phyloP scores from a whole-genome alignment of 2,797 vertebrate species.

The Siniperca scherzeri region DNA sequence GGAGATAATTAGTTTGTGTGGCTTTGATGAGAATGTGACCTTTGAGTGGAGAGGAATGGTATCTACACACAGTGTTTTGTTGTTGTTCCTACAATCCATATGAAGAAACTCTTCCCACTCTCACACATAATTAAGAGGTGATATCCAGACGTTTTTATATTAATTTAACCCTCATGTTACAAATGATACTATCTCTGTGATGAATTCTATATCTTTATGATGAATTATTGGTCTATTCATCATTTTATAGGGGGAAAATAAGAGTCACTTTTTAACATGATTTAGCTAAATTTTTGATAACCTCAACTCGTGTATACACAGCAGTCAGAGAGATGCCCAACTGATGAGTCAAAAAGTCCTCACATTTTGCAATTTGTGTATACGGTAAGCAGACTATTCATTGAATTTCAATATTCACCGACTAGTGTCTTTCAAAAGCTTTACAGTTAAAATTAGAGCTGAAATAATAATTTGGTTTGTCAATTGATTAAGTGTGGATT shows the following conservation, averaged over 20 bases:
- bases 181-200: not conserved
- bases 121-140: not conserved
- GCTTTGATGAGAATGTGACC: conserved; percentile 42
- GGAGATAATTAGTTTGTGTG: conserved; percentile 37
- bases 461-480: not conserved
- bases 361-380: not conserved
- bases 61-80: not conserved
- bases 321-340: conserved; percentile 5
- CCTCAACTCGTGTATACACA: not conserved
- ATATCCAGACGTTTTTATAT: not conserved
- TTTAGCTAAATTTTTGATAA: not conserved
- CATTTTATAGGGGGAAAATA: fast-evolving
- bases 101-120: not conserved
- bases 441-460: not conserved
- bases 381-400: not conserved
- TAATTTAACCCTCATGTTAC: not conserved
- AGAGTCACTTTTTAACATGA: not conserved
- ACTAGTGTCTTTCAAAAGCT: not conserved
- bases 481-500: not conserved
- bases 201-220: not conserved
- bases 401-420: not conserved
- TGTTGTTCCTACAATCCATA: not conserved
- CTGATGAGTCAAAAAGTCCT: not conserved
- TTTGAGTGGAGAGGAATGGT: conserved; percentile 16
- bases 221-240: not conserved